A percentile compares a stretch with the other conserved stretches of the same genome.
Evolutionary conservation across 2,888 invertebrate genomes (phyloP).

Genomic region (Molanna angustata): DNA sequence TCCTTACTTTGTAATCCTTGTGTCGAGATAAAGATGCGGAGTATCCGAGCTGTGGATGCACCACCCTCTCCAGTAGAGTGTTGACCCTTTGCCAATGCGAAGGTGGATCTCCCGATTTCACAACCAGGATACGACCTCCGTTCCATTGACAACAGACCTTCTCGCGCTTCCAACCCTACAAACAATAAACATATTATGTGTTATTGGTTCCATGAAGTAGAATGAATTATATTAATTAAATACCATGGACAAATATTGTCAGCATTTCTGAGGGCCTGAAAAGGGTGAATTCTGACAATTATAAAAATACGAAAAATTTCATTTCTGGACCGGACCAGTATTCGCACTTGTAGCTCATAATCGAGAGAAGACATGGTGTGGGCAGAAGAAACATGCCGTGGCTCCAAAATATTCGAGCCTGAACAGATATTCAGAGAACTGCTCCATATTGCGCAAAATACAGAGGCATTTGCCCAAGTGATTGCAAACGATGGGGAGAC

Average conservation of each 20-base stretch:
- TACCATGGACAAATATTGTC: no score
- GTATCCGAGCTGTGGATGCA: constrained; percentile 49
- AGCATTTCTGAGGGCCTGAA: not conserved
- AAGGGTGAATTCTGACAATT: no score
- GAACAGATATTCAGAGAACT: no score
- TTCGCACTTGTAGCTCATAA: no score
- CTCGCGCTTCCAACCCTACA: constrained; percentile 80
- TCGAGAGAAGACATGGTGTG: no score
- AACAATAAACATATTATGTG: not conserved
- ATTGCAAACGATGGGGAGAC: no score
- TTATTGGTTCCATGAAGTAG: no score
- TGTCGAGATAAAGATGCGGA: constrained; percentile 27
- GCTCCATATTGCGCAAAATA: no score
- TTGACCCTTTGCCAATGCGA: constrained; percentile 44
- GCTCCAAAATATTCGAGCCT: no score
- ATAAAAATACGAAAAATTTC: not conserved
- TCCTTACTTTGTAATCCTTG: constrained; percentile 45
- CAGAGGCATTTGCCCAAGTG: no score
- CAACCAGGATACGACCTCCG: constrained; percentile 39
- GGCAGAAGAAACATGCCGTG: no score
- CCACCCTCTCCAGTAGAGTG: constrained; percentile 41
- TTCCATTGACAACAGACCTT: constrained; percentile 45
- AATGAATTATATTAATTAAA: no score
- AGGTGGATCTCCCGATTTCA: constrained; percentile 34
- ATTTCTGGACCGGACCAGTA: not conserved